Percentiles rank a stretch among this genome's conserved stretches.
Conservation (phyloP, 2,797 vertebrate species). For the Coreius guichenoti region DNA sequence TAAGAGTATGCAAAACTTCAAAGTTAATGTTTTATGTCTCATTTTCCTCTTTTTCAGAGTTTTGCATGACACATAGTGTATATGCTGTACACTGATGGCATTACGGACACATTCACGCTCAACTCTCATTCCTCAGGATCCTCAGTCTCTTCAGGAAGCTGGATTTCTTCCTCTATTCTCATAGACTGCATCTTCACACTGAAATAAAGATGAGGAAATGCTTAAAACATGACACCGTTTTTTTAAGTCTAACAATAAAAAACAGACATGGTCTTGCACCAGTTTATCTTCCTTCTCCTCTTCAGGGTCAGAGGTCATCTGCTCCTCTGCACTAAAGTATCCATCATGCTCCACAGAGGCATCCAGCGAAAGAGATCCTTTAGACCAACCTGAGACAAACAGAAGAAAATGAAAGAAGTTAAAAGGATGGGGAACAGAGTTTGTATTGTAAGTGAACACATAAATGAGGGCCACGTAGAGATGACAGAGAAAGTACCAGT, state of each 20-base stretch:
- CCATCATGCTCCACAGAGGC: constrained; percentile 86
- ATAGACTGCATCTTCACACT: constrained; percentile 16
- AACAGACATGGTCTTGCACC: constrained; percentile 72
- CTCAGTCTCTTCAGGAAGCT: constrained; percentile 22
- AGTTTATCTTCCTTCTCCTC: constrained; percentile 87
- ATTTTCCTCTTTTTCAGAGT: neutral
- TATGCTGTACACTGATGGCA: constrained; percentile 1
- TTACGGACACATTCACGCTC: neutral
- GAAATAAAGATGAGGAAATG: constrained; percentile 2
- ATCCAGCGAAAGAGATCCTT: constrained; percentile 84
- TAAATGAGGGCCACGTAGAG: neutral
- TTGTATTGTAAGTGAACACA: neutral
- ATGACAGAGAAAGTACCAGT: constrained; percentile 8
- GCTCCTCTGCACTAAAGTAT: constrained; percentile 91
- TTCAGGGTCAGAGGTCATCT: constrained; percentile 86
- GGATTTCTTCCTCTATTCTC: constrained; percentile 41
- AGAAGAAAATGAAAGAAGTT: neutral
- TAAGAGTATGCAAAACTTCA: neutral
- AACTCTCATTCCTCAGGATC: constrained; percentile 32
- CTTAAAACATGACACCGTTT: neutral
- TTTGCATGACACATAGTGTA: neutral
- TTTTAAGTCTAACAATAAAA: neutral
- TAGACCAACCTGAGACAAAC: constrained; percentile 84
- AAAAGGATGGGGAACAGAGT: neutral
- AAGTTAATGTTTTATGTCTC: neutral